These are phyloP conservation scores for Siphamia tubifer DNA, from an alignment of 2,113 vertebrate genomes.

Conservation along the genomic window DNA sequence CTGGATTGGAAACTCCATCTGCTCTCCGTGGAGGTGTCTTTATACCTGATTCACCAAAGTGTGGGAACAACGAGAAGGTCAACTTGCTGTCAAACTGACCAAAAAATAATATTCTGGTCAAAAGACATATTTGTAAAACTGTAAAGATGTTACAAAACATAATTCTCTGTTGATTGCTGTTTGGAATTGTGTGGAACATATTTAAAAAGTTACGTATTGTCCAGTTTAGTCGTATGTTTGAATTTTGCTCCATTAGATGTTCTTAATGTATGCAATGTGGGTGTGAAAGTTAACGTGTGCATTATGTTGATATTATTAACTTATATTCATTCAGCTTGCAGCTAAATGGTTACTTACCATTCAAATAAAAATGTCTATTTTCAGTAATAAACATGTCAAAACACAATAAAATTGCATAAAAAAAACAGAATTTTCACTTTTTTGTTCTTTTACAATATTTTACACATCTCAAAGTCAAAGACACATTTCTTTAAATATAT, in stretches of 20 bases:
- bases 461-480: no score
- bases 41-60: slow-evolving; percentile 4
- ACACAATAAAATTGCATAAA: no score
- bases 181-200: neutral
- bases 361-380: slow-evolving; percentile 30
- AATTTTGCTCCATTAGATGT: neutral
- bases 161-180: slow-evolving; percentile 29
- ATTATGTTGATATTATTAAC: neutral
- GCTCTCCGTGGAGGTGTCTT: neutral
- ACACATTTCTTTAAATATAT: no score
- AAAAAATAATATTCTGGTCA: neutral
- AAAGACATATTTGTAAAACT: neutral
- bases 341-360: neutral
- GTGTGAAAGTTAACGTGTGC: neutral
- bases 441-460: no score
- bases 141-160: slow-evolving; percentile 27
- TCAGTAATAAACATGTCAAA: slow-evolving; percentile 57
- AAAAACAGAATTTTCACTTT: no score
- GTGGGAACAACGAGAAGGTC: slow-evolving; percentile 31
- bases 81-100: slow-evolving; percentile 47
- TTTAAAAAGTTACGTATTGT: slow-evolving; percentile 2
- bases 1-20: neutral
- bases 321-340: slow-evolving; percentile 10
- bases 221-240: neutral
- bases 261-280: neutral